Evolutionary conservation across 2,113 vertebrate species (phyloP), one percentile per base, ranked within the genome.

Genomic region (Lepus americanus): DNA sequence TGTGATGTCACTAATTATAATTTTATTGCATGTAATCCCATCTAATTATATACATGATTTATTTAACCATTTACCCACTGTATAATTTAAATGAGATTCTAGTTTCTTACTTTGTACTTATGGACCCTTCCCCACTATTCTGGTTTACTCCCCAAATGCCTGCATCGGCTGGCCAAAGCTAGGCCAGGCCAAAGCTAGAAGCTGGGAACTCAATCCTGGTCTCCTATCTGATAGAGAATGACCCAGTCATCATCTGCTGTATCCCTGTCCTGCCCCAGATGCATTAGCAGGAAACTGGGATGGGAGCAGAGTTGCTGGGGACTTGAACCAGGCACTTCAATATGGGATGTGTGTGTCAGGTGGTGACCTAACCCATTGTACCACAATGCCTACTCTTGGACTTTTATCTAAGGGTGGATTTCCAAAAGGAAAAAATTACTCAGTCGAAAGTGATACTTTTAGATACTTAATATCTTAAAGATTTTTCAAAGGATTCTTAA

Each of bases 321-420:
- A 44, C 44, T 44, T 44, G 44, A 44, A 44, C 6, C 44, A 44
- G 44, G 44, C 44, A 44, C 44, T 44, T 44, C 44, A 44, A 44
- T 44, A 44, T 44, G 44, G 44, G 44, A 44, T 44, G 44, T 44
- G 44, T 44, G 44, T 44, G 44, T 44, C 44, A 44, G 44, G 7
- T 44, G 44, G 44, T 44, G 44, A 44, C 44, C 44, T 44, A 44
- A 7, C 44, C 44, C 44, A 44, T 44, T 44, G 44, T 44, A 44
- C 44, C 44, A 44, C 44, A 44, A 44, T 44, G 44, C 44, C 44
- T 44, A 44, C 44, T 44, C 44, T 87, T 55, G 29, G 82, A 33
- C 16, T 61, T 94, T 85, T 95, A 72, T 87, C 66, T 81, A 33
- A 51, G 17, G 9, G 23, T 92, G 89, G 33, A 81, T 67, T 95